Percentiles rank a stretch among this genome's conserved stretches.
Evolutionary conservation across 2,113 vertebrate genomes (phyloP).

Genomic region (Ardeotis arabs): DNA sequence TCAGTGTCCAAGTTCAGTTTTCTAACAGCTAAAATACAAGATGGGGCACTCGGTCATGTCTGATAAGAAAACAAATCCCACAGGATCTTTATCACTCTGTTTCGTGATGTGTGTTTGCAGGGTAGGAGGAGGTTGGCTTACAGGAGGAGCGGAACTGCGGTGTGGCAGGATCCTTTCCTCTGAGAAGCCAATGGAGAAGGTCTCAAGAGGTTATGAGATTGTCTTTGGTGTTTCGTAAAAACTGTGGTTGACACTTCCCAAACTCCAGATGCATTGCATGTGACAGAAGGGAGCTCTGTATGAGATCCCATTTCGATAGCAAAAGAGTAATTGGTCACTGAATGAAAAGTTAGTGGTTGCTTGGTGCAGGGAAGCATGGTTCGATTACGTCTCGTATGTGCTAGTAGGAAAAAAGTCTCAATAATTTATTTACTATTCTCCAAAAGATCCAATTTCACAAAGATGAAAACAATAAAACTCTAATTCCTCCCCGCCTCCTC

Average conservation of each 20-base stretch:
- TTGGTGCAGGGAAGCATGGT: neutral
- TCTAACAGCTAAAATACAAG: neutral
- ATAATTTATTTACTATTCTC: neutral
- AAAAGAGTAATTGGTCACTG: neutral
- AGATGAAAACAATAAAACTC: neutral
- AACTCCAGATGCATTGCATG: neutral
- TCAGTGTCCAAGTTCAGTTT: neutral
- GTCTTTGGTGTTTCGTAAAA: neutral
- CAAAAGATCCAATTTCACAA: neutral
- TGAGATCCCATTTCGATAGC: neutral
- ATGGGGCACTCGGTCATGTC: neutral
- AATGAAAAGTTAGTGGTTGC: neutral
- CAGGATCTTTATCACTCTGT: neutral
- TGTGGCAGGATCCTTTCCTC: neutral
- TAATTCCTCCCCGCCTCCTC: neutral
- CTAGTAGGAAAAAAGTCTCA: neutral
- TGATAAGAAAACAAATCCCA: neutral
- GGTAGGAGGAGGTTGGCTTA: neutral
- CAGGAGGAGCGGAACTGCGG: neutral
- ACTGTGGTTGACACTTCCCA: neutral
- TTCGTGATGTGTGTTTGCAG: neutral
- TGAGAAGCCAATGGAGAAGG: fast-evolving
- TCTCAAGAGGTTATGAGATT: neutral
- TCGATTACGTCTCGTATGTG: neutral
- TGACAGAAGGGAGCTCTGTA: neutral